phyloP scores from a whole-genome alignment of 2,797 vertebrate species.

The Notoglanidium macrostoma region DNA sequence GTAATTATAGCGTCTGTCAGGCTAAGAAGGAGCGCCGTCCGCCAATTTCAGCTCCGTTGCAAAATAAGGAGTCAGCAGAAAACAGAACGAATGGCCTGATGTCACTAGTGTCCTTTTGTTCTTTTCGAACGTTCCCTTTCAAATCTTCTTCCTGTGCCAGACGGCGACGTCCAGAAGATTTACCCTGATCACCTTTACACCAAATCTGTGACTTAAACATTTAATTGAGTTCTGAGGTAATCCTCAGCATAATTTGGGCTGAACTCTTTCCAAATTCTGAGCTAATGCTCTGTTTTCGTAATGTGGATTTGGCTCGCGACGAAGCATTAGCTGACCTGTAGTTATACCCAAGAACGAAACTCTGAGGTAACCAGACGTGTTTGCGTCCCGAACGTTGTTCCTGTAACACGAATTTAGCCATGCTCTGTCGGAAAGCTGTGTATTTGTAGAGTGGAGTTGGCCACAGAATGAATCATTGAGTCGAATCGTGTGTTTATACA shows the following conservation, averaged over 20 bases:
- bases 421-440: background rate
- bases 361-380: background rate
- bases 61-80: slow-evolving; percentile 67
- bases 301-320: background rate
- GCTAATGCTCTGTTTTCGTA: slow-evolving; percentile 1
- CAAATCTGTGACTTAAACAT: slow-evolving; percentile 8
- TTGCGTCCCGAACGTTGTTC: background rate
- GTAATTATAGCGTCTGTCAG: slow-evolving; percentile 74
- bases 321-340: background rate
- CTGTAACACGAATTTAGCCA: background rate
- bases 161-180: slow-evolving; percentile 1
- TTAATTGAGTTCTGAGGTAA: slow-evolving; percentile 20
- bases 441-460: background rate
- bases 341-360: background rate
- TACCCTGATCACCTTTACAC: slow-evolving; percentile 22
- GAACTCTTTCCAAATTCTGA: slow-evolving; percentile 12
- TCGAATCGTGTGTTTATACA: background rate
- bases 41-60: slow-evolving; percentile 63
- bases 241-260: background rate
- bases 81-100: background rate
- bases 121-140: slow-evolving; percentile 5
- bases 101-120: slow-evolving; percentile 28
- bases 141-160: slow-evolving; percentile 6
- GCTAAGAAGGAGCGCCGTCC: slow-evolving; percentile 65
- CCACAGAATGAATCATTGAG: background rate